These are phyloP conservation scores for Plebejus argus DNA, from an alignment of 2,888 invertebrate species.

Conservation along the genomic window DNA sequence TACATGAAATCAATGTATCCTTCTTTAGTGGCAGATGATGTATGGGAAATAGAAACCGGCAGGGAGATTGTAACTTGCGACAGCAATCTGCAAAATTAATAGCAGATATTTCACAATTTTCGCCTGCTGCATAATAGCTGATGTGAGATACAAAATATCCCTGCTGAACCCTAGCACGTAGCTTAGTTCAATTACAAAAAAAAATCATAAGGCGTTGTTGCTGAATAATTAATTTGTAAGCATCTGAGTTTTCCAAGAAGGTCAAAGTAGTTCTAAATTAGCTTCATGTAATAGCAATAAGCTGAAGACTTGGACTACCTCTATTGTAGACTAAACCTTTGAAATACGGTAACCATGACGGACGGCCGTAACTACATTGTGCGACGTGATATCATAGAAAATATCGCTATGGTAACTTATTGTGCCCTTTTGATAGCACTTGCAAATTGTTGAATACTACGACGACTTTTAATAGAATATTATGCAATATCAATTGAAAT, in stretches of 20 bases:
- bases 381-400: not conserved
- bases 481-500: not conserved
- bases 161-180: not conserved
- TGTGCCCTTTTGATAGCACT: not conserved
- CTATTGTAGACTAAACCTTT: not conserved
- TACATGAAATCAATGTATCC: no score
- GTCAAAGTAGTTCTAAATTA: not conserved
- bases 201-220: not conserved
- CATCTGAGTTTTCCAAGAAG: not conserved
- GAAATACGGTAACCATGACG: not conserved
- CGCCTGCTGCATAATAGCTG: no score
- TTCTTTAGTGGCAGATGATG: no score
- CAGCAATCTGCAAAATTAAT: no score
- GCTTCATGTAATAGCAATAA: not conserved
- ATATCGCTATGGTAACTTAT: not conserved
- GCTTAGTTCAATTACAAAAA: not conserved
- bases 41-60: no score
- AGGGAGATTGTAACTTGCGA: no score
- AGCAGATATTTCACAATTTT: no score
- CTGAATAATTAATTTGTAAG: not conserved
- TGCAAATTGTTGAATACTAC: not conserved
- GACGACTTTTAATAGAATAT: not conserved
- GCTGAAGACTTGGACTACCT: not conserved
- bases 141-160: no score
- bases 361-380: not conserved